A percentile compares a stretch with the other conserved stretches of the same genome.
Evolutionary conservation across 2,888 invertebrate species (phyloP).

Genomic region (Melikaiella ostensackeni): DNA sequence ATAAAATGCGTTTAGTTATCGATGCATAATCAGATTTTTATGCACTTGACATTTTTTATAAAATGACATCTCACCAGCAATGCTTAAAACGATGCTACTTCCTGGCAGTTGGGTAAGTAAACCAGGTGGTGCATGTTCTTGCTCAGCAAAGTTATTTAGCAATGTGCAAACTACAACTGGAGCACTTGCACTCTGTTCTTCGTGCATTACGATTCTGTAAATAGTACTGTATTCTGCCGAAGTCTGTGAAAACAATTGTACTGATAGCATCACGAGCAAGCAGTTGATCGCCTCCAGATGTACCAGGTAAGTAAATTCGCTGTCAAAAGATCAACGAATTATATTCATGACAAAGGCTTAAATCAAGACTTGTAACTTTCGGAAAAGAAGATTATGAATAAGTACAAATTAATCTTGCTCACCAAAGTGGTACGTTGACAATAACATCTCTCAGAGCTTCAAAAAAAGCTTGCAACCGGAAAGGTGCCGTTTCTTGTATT

Average conservation of each 20-base stretch:
- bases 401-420: slow-evolving; percentile 7
- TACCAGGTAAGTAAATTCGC: slow-evolving; percentile 90
- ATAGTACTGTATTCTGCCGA: slow-evolving; percentile 76
- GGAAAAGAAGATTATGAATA: background rate
- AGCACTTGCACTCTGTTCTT: slow-evolving; percentile 86
- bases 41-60: slow-evolving; percentile 25
- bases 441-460: slow-evolving; percentile 88
- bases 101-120: slow-evolving; percentile 83
- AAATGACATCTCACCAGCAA: slow-evolving; percentile 78
- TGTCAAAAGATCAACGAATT: slow-evolving; percentile 65
- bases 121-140: slow-evolving; percentile 84
- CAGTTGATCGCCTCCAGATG: slow-evolving; percentile 94
- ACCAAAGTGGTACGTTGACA: slow-evolving; percentile 90
- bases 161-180: slow-evolving; percentile 88
- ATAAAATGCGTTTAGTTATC: background rate
- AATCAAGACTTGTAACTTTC: no score
- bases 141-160: slow-evolving; percentile 86
- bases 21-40: background rate
- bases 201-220: slow-evolving; percentile 82
- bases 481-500: slow-evolving; percentile 56
- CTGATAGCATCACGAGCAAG: slow-evolving; percentile 91
- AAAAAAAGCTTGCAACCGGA: slow-evolving; percentile 84
- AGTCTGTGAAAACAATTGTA: slow-evolving; percentile 88
- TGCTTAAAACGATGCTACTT: slow-evolving; percentile 91
- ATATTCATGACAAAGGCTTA: background rate